Evolutionary conservation across 1,140 invertebrate genomes (phyloP).

Genomic region (Grapholita molesta): DNA sequence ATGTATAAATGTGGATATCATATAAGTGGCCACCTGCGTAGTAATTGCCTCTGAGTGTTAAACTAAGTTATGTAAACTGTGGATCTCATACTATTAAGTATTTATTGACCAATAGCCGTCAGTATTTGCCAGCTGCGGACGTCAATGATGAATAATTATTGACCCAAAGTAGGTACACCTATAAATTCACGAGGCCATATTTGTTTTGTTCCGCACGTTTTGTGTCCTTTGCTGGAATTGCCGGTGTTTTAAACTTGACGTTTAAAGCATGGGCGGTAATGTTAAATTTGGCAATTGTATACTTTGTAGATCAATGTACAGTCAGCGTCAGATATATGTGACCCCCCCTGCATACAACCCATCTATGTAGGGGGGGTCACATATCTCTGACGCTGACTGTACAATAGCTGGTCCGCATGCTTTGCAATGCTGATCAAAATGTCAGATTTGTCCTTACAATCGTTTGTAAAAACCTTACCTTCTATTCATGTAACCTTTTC

Average conservation of each 20-base stretch:
- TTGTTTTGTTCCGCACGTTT: neutral
- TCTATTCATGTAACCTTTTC: too few relatives aligned
- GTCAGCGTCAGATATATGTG: too few relatives aligned
- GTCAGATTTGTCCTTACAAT: too few relatives aligned
- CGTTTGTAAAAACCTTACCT: too few relatives aligned
- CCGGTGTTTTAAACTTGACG: neutral
- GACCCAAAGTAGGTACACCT: neutral
- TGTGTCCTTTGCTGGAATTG: neutral
- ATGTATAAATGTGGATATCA: neutral
- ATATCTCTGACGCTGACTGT: too few relatives aligned
- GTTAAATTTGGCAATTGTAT: neutral
- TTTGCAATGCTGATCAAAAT: too few relatives aligned
- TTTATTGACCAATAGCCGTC: neutral
- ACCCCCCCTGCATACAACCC: too few relatives aligned
- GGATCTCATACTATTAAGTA: neutral
- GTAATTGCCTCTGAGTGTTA: conserved; percentile 3
- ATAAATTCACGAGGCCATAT: neutral
- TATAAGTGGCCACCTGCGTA: neutral
- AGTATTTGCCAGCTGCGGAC: neutral
- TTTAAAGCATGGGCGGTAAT: neutral
- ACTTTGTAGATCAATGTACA: neutral
- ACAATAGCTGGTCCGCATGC: too few relatives aligned
- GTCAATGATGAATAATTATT: neutral
- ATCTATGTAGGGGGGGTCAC: too few relatives aligned
- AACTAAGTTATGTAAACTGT: conserved; percentile 5